A percentile compares a stretch with the other conserved stretches of the same genome.
phyloP scores from a whole-genome alignment of 2,113 vertebrate species.

The Charina bottae region DNA sequence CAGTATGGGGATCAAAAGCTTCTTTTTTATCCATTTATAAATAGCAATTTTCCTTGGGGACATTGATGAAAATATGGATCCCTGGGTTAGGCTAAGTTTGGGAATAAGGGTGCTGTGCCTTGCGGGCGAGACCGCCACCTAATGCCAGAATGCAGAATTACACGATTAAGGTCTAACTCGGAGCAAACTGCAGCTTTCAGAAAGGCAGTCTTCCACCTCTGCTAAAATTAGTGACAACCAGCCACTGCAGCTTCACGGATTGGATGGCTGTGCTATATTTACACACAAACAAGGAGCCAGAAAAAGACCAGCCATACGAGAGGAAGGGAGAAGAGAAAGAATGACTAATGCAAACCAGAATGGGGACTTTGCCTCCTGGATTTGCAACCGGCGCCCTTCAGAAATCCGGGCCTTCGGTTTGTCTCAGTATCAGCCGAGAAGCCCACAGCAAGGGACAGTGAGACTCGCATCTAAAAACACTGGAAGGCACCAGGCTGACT shows the following conservation, averaged over 20 bases:
- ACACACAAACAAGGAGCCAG: neutral
- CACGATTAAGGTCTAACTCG: neutral
- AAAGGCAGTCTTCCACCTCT: neutral
- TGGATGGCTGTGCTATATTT: neutral
- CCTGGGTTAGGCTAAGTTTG: neutral
- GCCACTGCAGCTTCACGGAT: neutral
- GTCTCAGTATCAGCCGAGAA: neutral
- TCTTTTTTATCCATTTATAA: neutral
- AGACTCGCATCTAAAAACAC: neutral
- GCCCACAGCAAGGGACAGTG: too few species aligned
- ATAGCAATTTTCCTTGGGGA: neutral
- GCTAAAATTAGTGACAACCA: constrained; percentile 16
- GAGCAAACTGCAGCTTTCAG: neutral
- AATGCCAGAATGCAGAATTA: neutral
- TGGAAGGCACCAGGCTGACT: neutral
- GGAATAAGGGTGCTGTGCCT: neutral
- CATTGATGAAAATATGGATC: neutral
- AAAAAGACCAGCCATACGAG: neutral
- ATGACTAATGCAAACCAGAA: neutral
- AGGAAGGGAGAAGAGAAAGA: neutral
- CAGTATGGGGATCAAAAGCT: neutral
- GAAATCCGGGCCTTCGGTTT: neutral
- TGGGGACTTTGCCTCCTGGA: neutral
- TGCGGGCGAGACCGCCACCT: neutral
- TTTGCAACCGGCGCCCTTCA: neutral